Evolutionary conservation across 2,888 invertebrate species (phyloP).

Genomic region (Carterocephalus palaemon): DNA sequence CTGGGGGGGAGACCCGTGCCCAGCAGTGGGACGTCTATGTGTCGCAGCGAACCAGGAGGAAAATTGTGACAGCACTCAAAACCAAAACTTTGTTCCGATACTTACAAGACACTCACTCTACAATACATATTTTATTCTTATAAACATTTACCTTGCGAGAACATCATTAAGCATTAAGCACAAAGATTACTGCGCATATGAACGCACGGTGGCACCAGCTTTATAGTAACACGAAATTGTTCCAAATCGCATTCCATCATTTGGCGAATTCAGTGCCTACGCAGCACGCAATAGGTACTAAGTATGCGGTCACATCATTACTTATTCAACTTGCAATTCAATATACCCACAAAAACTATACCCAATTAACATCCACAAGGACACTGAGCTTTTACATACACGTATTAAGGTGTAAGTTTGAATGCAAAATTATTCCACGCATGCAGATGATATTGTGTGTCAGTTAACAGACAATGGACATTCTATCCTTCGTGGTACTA

Average conservation of each 20-base stretch:
- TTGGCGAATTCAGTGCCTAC: constrained; percentile 50
- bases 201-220: no score
- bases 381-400: constrained; percentile 23
- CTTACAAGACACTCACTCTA: no score
- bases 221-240: constrained; percentile 19
- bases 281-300: constrained; percentile 39
- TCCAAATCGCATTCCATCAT: constrained; percentile 48
- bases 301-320: constrained; percentile 59
- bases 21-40: no score
- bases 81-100: no score
- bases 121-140: no score
- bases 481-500: constrained; percentile 45
- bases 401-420: constrained; percentile 40
- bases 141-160: no score
- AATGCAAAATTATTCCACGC: constrained; percentile 31
- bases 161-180: no score
- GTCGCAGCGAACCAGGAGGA: no score
- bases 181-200: no score
- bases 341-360: constrained; percentile 32
- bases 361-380: constrained; percentile 25
- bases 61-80: no score
- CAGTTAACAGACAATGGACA: constrained; percentile 59
- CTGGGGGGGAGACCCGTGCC: no score
- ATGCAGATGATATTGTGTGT: constrained; percentile 34
- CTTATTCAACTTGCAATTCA: constrained; percentile 55